Evolutionary conservation across 1,140 invertebrate genomes (phyloP), one percentile per base, ranked within the genome.

Genomic region (Mactra quadrangularis): DNA sequence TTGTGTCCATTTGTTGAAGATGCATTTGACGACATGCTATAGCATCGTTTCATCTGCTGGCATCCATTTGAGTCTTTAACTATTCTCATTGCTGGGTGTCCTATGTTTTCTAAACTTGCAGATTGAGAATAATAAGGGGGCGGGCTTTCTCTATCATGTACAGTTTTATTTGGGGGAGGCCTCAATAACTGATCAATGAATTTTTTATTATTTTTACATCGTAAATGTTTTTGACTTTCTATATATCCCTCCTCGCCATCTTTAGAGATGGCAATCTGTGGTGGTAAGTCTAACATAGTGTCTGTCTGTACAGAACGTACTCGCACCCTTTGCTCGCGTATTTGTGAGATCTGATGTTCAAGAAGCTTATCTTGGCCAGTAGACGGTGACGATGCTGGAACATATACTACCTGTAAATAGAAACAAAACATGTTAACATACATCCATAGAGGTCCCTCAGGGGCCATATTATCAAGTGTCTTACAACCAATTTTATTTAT

Each of bases 171-270:
- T 25, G 96, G 96, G 33, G 96, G 95, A 74, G 95, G 95, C 85
- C 95, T 94, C 84, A 96, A 95, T 86, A 95, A 95, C 89, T 95
- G 95, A 90, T 95, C 95, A 71, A 95, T 95, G 90, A 96, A 95
- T 94, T 94, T 95, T 45, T 95, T 95, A 74, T 70, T 75, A 74
- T 70, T 75, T 94, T 93, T 91, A 95, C 95, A 76, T 94, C 95
- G 93, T 84, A 96, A 95, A 81, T 95, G 92, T 85, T 94, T 93
- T 79, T 94, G 94, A 78, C 95, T 94, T 85, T 94, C 93, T 68
- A 93, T 93, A 87, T 95, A 95, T 38, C 94, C 93, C 85, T 96
- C 95, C 90, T 96, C 96, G 64, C 95, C 95, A 91, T 96, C 95
- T 41, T 87, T 84, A 33, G 96, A 95, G 88, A 96, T 93, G 76